Evolutionary conservation across 2,113 vertebrate species (phyloP), one percentile per base, ranked within the genome.

Genomic region (Toxotes jaculatrix): DNA sequence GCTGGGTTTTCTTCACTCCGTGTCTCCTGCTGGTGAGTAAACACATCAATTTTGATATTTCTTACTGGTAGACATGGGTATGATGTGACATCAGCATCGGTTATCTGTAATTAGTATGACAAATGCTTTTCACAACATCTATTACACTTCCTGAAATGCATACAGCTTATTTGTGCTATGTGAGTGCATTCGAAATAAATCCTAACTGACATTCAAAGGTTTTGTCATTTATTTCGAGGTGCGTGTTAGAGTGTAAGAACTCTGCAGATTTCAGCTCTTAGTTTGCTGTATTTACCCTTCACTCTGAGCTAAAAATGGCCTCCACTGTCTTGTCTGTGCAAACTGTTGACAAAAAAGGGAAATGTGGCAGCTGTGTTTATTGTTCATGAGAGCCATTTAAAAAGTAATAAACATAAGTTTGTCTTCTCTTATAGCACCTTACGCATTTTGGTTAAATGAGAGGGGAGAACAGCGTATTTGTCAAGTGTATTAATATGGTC

Each of bases 1-100:
- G 96, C 90, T 96, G 96, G 95, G 93, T 94, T 27, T 91, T 96
- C 90, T 91, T 78, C 76, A 96, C 96, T 9, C 95, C 95, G 0
- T 93, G 95, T 82, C 93, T 96, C 56, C 89, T 96, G 61, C 85
- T 94, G 93, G 96, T 96, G 79, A 92, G 94, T 87, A 12, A 78
- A 63, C 32, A 5, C 9, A 2, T 36, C 5, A 23, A 13, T 10
- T 16, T 57, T 63, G 4, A 69, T 66, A 57, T 38, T 1, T 67
- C 21, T 59, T 49, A 21, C 14, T 61, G 7, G 59, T 45, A 69
- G n/a, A 56, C 1, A 0, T 13, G 34, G 45, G 13, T 49, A 55
- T 38, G 53, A 57, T 49, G 9, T 36, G n/a, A 63, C 53, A 21
- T 56, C 8, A 36, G 66, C 16, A 36, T 27, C 36, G 8, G 59